These are phyloP conservation scores for Xylophagus ater DNA, from an alignment of 2,888 invertebrate species.

Conservation along the genomic window DNA sequence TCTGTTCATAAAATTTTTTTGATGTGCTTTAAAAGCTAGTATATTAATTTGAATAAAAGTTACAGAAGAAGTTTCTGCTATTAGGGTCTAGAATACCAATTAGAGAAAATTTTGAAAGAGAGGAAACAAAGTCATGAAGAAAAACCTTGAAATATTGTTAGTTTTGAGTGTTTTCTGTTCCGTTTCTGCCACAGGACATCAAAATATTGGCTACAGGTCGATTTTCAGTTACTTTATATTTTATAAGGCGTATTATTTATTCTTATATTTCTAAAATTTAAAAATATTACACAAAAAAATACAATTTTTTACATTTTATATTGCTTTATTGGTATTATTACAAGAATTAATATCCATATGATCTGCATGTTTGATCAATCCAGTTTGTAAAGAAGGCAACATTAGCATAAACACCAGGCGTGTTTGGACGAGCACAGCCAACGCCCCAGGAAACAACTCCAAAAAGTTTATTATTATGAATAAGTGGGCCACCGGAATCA, in stretches of 20 bases:
- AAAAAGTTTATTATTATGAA: not conserved
- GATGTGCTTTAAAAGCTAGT: no score
- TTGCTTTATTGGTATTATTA: not conserved
- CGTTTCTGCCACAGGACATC: no score
- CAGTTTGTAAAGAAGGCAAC: not conserved
- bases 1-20: no score
- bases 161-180: no score
- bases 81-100: no score
- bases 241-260: not conserved
- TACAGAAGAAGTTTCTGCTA: no score
- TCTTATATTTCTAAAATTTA: not conserved
- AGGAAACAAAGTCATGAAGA: no score
- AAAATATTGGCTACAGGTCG: no score
- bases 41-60: no score
- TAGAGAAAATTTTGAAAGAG: no score
- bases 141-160: no score
- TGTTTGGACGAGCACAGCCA: conserved; percentile 1
- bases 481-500: conserved; percentile 7
- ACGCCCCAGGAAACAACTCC: conserved; percentile 8
- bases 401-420: conserved; percentile 5
- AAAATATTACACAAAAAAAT: not conserved
- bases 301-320: not conserved
- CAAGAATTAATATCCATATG: conserved; percentile 4
- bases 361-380: no score
- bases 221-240: not conserved